Evolutionary conservation across 2,797 vertebrate genomes (phyloP).

Genomic region (Gambelia wislizenii): DNA sequence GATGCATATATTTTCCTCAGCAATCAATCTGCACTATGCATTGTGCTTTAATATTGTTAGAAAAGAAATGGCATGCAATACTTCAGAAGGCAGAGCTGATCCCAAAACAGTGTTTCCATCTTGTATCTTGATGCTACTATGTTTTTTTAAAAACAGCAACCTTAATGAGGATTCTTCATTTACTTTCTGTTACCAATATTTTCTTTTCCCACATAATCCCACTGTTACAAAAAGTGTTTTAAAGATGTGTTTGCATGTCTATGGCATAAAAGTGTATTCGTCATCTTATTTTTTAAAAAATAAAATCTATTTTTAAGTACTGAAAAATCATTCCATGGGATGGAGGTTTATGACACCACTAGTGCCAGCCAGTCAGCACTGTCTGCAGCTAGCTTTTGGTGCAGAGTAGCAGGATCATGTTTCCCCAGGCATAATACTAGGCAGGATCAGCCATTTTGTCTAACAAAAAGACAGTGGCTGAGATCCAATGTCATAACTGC

Average conservation of each 20-base stretch:
- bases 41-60: background rate
- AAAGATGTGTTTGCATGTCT: background rate
- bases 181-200: background rate
- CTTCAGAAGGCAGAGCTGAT: background rate
- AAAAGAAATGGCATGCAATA: constrained; percentile 2
- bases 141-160: accelerated
- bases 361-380: background rate
- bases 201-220: too few species aligned
- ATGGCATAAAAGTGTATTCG: background rate
- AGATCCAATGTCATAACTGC: too few species aligned
- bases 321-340: background rate
- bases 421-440: background rate
- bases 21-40: accelerated
- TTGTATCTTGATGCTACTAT: background rate
- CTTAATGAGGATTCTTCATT: background rate
- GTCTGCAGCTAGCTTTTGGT: background rate
- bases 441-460: background rate
- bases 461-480: background rate
- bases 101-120: background rate
- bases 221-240: background rate
- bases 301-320: background rate
- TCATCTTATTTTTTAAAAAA: background rate
- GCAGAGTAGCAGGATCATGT: background rate
- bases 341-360: background rate
- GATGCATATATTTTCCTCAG: constrained; percentile 19